Evolutionary conservation across 1,140 invertebrate genomes (phyloP), one percentile per base, ranked within the genome.

Genomic region (Drosophila littoralis): DNA sequence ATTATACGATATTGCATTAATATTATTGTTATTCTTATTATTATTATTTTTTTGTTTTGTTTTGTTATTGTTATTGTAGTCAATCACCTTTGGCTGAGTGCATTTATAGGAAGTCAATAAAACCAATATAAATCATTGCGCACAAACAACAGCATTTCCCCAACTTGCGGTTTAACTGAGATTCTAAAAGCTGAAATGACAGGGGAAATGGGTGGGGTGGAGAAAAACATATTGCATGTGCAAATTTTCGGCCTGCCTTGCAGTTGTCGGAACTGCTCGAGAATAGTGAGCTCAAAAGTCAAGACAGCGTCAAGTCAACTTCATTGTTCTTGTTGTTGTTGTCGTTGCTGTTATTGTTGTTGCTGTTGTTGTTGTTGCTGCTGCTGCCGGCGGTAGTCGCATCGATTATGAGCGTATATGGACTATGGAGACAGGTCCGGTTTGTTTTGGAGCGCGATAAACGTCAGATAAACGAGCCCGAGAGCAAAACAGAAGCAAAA

Each of bases 91-190:
- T 51, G 82, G 52, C 52, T 77, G 71, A 58, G 40, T 70, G 60
- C 79, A 86, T 76, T 79, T 83, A 88, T 86, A 86, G 83, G 84
- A 86, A 86, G 83, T 86, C 79, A 69, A 89, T 83, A 79, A 82
- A 79, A 71, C 48, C 66, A 67, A 75, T 73, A 75, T 68, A 85
- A 85, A 69, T 71, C 69, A 75, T 71, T 67, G 70, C 52, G 40
- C 50, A 70, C 79, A 66, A 63, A 17, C 50, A 52, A 54, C 51
- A 55, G 58, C 59, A 78, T 75, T 71, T 45, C 70, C 45, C 70
- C 46, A 66, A 71, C 38, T 28, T 58, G 42, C 28, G 40, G n/a
- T 45, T 59, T 59, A 45, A 59, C 40, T 28, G 57, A 0, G 57
- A 42, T 59, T 59, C 57, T 43, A 32, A 38, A 46, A 28, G 48